Conservation (phyloP, 2,113 vertebrate species). For the Ctenodactylus gundi region DNA sequence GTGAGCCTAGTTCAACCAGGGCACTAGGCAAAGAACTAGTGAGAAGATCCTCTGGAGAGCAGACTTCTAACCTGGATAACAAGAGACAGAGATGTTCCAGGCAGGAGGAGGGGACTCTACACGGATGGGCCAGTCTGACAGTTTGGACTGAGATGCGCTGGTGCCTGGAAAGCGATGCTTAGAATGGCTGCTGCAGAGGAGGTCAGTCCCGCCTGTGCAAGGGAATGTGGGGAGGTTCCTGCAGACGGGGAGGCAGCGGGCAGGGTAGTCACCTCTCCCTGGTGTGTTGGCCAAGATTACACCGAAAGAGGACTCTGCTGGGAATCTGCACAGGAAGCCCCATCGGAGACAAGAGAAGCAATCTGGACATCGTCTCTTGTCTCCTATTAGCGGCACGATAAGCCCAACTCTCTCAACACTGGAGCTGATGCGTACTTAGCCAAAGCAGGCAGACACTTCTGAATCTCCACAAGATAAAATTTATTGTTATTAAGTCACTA, state of each 20-base stretch:
- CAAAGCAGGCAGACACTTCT: neutral
- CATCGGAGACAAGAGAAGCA: neutral
- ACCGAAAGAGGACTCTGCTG: neutral
- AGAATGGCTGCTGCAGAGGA: too few relatives aligned
- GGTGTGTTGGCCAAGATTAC: neutral
- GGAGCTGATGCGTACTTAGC: neutral
- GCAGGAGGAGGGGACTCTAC: neutral
- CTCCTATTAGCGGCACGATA: neutral
- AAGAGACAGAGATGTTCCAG: too few relatives aligned
- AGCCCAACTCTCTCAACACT: neutral
- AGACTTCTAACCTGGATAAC: neutral
- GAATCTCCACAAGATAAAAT: neutral
- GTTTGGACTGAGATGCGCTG: neutral
- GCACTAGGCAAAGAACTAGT: neutral
- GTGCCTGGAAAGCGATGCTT: neutral
- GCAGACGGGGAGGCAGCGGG: neutral
- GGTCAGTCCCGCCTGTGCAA: rapidly evolving
- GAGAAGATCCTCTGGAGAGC: neutral
- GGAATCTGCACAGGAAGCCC: neutral
- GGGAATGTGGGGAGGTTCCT: neutral
- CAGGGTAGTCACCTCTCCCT: neutral
- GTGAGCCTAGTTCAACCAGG: neutral
- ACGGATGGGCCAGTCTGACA: neutral
- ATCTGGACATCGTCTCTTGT: neutral
- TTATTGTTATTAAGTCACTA: neutral